A percentile compares a stretch with the other conserved stretches of the same genome.
These are phyloP conservation scores for Spatulosminthurus flaviceps DNA, from an alignment of 2,888 invertebrate species.

Conservation along the genomic window DNA sequence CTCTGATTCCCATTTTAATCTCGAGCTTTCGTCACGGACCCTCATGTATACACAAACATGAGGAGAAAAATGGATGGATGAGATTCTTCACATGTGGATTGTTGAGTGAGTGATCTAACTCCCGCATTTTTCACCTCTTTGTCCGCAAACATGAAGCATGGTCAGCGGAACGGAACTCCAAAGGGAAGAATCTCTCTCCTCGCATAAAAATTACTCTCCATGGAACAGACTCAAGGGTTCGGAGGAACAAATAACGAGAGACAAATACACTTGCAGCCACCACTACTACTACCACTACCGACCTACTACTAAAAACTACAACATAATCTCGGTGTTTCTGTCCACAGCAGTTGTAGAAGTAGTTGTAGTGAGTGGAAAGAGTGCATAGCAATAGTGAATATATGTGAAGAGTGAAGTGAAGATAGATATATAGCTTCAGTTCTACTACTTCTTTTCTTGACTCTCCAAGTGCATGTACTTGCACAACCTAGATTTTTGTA, in stretches of 20 bases:
- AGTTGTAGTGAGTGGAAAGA: too few relatives aligned
- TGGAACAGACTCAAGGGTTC: background rate
- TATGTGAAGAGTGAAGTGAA: too few relatives aligned
- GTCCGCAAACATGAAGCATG: slow-evolving; percentile 7
- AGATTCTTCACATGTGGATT: slow-evolving; percentile 16
- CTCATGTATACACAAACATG: slow-evolving; percentile 19
- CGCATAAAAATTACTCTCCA: background rate
- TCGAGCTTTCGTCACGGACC: background rate
- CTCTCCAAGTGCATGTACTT: background rate
- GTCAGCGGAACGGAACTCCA: slow-evolving; percentile 23
- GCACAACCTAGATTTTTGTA: background rate
- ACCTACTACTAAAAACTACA: background rate
- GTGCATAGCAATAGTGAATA: too few relatives aligned
- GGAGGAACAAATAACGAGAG: background rate
- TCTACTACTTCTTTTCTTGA: too few relatives aligned
- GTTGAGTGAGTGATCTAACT: slow-evolving; percentile 35
- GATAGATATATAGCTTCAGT: too few relatives aligned
- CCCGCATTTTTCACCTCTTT: slow-evolving; percentile 42
- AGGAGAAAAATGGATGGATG: slow-evolving; percentile 13
- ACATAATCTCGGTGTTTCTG: background rate
- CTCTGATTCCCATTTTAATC: slow-evolving; percentile 9
- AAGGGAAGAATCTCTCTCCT: background rate
- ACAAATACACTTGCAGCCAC: background rate
- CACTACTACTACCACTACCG: too few relatives aligned
- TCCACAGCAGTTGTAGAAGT: background rate